phyloP scores from a whole-genome alignment of 2,888 invertebrate genomes.

The Slavum lentiscoides region DNA sequence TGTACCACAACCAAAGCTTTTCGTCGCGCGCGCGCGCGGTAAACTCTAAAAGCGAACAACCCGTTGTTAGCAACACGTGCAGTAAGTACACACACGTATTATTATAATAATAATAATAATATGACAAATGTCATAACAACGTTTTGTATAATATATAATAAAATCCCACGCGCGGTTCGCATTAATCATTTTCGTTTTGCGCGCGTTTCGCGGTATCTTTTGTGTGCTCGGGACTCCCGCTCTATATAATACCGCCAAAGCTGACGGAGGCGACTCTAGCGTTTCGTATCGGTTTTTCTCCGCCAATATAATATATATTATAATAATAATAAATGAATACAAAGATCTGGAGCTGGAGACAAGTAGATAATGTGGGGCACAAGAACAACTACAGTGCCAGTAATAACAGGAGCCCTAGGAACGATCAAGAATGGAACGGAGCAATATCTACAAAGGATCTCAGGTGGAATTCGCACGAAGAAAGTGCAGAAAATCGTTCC shows the following conservation, averaged over 20 bases:
- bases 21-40: not conserved
- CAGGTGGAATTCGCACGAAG: no score
- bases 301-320: not conserved
- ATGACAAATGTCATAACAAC: not conserved
- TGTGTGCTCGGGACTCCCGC: not conserved
- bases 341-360: no score
- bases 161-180: not conserved
- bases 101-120: not conserved
- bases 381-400: no score
- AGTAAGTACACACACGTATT: not conserved
- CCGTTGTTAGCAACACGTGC: not conserved
- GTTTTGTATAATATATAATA: no score
- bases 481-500: no score
- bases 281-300: not conserved
- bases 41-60: not conserved
- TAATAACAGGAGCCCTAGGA: no score
- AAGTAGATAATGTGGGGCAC: no score
- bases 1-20: not conserved
- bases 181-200: slow-evolving; percentile 3
- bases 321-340: not conserved
- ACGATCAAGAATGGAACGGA: no score
- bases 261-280: not conserved
- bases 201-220: not conserved
- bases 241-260: not conserved
- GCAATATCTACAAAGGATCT: no score